Base-by-base conservation (phyloP, 2,888 invertebrate genomes). In the Drosophila affinis region DNA sequence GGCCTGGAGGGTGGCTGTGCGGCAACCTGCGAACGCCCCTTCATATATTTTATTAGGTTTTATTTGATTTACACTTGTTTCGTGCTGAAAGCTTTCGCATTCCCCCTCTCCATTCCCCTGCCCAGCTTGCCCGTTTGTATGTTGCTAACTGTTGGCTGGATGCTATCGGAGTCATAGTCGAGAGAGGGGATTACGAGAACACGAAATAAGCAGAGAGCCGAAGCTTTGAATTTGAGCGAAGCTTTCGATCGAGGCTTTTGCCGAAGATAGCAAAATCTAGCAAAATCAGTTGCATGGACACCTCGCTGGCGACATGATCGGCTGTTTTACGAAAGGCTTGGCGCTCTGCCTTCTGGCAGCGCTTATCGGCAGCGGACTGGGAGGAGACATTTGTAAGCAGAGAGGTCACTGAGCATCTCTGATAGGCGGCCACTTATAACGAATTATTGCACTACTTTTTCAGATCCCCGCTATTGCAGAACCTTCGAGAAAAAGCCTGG, bases 51-150 rank as follows among this genome's bases (percentile, higher is more conserved):
- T 85, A 85, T 85, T 85, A 86, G 87, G 84, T 88, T 85, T 85
- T 88, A 85, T 85, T 85, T 85, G 84, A 85, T 85, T 85, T 85
- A 85, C 84, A 85, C 88, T 85, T 85, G 84, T 88, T 84, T 80
- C 88, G 78, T 86, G 86, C 78, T 82, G 77, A 87, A 81, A 85
- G 73, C 71, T 62, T 75, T 62, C 64, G 75, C 74, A 77, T 77
- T 63, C 65, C 61, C 32, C 24, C 24, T 24, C 24, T 24, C 5
- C 24, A 48, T 14, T 6, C 44, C 48, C 57, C 51, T 46, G 27
- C 48, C 27, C 39, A 2, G 1, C 6, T 5, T 24, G 24, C 24
- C 24, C 4, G 24, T 1, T 5, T 24, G 24, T 34, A 4, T 12
- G 12, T 12, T 12, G 34, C 4, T 34, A 4, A 12, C 12, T 39